A percentile compares a stretch with the other conserved stretches of the same genome.
phyloP scores from a whole-genome alignment of 2,888 invertebrate genomes.

The Anodontia alba region DNA sequence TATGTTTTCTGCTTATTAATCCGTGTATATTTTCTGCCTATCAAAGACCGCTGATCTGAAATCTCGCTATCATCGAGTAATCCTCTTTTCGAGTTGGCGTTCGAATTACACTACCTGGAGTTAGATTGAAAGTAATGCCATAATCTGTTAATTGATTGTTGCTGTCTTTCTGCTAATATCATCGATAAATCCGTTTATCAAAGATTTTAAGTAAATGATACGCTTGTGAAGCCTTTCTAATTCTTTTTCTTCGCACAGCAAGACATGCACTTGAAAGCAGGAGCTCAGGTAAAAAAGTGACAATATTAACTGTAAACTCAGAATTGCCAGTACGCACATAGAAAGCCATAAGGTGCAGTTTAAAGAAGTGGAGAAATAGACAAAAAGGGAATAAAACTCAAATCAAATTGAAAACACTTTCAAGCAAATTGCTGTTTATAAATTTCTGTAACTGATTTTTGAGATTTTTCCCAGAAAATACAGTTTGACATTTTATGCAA shows the following conservation, averaged over 20 bases:
- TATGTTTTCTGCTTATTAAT: constrained; percentile 6
- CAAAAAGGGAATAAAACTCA: too few relatives aligned
- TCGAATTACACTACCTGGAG: constrained; percentile 7
- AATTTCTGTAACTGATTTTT: too few relatives aligned
- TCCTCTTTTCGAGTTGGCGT: neutral
- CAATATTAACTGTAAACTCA: too few relatives aligned
- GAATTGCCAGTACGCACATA: too few relatives aligned
- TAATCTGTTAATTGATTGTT: constrained; percentile 17
- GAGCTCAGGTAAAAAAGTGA: neutral
- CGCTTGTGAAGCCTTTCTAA: constrained; percentile 6
- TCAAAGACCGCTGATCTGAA: neutral
- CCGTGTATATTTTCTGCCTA: neutral
- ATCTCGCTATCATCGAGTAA: neutral
- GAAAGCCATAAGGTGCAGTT: too few relatives aligned
- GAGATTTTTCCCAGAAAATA: too few relatives aligned
- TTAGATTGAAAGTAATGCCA: neutral
- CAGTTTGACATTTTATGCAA: too few relatives aligned
- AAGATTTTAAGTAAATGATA: constrained; percentile 14
- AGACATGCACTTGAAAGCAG: neutral
- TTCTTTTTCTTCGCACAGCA: neutral
- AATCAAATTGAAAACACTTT: too few relatives aligned
- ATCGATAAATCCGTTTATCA: constrained; percentile 4
- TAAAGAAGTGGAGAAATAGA: too few relatives aligned
- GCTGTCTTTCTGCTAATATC: constrained; percentile 3
- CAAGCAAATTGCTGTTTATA: too few relatives aligned